These are phyloP conservation scores for Euspilapteryx auroguttella DNA, from an alignment of 2,888 invertebrate genomes.

Conservation along the genomic window DNA sequence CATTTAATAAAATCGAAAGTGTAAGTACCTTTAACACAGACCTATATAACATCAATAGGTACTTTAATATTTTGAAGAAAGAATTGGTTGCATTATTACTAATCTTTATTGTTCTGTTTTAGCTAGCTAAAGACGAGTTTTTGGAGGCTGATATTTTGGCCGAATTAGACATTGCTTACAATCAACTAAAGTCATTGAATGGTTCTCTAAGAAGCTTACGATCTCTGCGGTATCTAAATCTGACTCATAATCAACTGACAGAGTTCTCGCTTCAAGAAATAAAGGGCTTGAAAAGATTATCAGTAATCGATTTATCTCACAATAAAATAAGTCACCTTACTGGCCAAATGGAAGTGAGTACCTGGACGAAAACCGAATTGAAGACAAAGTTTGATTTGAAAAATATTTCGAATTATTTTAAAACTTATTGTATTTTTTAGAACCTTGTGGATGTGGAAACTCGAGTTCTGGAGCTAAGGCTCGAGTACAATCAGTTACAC, in stretches of 20 bases:
- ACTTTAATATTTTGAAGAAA: no score
- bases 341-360: conserved; percentile 66
- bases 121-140: conserved; percentile 78
- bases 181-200: conserved; percentile 71
- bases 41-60: not conserved
- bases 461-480: conserved; percentile 68
- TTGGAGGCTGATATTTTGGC: conserved; percentile 69
- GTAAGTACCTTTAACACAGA: conserved; percentile 38
- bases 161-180: conserved; percentile 72
- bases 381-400: not conserved
- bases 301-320: conserved; percentile 73
- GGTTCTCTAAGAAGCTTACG: conserved; percentile 71
- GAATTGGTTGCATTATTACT: no score
- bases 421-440: conserved; percentile 22
- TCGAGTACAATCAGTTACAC: conserved; percentile 74
- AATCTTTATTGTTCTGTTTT: conserved; percentile 11
- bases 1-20: conserved; percentile 73
- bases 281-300: conserved; percentile 71
- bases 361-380: no score
- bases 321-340: conserved; percentile 71
- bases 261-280: conserved; percentile 83
- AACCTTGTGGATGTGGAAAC: conserved; percentile 79
- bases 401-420: not conserved
- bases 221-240: conserved; percentile 69
- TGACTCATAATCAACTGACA: conserved; percentile 73